These are phyloP conservation scores for Andrena trimmerana DNA, from an alignment of 2,888 invertebrate species.

Conservation along the genomic window DNA sequence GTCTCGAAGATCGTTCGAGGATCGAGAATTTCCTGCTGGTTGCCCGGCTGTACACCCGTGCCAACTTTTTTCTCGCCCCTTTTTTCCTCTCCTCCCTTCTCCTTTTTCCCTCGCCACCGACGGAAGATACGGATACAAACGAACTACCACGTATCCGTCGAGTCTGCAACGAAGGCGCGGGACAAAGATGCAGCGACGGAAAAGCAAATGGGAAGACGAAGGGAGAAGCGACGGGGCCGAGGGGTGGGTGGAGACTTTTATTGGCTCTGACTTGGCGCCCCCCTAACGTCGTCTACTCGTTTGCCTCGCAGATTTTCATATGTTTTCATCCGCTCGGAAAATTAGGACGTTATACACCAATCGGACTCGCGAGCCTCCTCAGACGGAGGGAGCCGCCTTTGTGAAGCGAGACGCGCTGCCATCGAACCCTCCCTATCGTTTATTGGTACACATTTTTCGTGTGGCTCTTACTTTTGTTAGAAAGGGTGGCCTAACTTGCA, in stretches of 20 bases:
- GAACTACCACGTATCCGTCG: slow-evolving; percentile 33
- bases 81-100: not conserved
- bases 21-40: slow-evolving; percentile 31
- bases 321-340: slow-evolving; percentile 84
- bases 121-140: slow-evolving; percentile 32
- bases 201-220: slow-evolving; percentile 54
- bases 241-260: slow-evolving; percentile 81
- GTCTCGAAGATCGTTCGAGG: slow-evolving; percentile 44
- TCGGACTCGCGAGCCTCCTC: slow-evolving; percentile 60
- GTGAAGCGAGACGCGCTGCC: slow-evolving; percentile 45
- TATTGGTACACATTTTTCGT: slow-evolving; percentile 9
- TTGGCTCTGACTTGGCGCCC: slow-evolving; percentile 83
- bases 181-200: slow-evolving; percentile 65
- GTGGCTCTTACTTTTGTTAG: too few species aligned
- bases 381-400: slow-evolving; percentile 42
- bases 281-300: slow-evolving; percentile 81
- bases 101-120: not conserved
- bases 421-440: slow-evolving; percentile 32
- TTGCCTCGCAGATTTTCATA: slow-evolving; percentile 85
- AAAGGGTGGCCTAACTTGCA: too few species aligned
- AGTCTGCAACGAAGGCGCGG: slow-evolving; percentile 51
- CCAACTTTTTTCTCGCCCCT: slow-evolving; percentile 16
- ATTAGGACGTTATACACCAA: slow-evolving; percentile 82
- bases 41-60: slow-evolving; percentile 12
- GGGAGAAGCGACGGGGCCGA: slow-evolving; percentile 65